Conservation (phyloP, 2,113 vertebrate species). For the Typhlomys cinereus region DNA sequence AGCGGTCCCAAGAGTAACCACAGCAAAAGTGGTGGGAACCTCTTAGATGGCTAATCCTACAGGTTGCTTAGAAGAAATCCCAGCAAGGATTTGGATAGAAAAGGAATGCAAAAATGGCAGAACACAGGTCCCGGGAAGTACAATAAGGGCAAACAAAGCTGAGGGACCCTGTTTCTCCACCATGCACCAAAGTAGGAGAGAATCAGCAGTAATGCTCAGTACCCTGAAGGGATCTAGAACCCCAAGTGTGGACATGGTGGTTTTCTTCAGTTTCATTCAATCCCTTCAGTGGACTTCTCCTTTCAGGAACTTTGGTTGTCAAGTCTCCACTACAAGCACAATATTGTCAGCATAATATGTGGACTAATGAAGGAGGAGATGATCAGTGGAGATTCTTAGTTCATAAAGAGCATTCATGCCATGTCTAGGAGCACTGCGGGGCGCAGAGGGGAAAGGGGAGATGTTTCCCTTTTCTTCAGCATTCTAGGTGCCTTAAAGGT, state of each 20-base stretch:
- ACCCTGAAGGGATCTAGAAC: background rate
- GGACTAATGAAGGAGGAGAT: background rate
- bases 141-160: background rate
- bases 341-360: background rate
- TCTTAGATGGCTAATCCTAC: background rate
- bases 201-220: background rate
- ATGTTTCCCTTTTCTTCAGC: background rate
- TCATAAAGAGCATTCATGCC: background rate
- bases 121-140: no score
- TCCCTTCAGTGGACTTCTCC: background rate
- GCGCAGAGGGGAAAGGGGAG: background rate
- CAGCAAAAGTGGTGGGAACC: background rate
- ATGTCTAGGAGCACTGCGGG: fast-evolving
- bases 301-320: background rate
- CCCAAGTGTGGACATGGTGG: background rate
- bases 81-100: background rate
- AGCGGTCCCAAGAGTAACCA: background rate
- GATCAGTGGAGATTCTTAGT: background rate
- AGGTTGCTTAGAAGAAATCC: background rate
- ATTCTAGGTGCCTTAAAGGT: background rate
- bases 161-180: background rate
- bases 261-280: background rate
- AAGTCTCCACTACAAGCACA: background rate
- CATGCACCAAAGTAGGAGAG: background rate
- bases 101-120: background rate